Conservation (phyloP, 2,797 vertebrate genomes). For the Ambastaia sidthimunki region DNA sequence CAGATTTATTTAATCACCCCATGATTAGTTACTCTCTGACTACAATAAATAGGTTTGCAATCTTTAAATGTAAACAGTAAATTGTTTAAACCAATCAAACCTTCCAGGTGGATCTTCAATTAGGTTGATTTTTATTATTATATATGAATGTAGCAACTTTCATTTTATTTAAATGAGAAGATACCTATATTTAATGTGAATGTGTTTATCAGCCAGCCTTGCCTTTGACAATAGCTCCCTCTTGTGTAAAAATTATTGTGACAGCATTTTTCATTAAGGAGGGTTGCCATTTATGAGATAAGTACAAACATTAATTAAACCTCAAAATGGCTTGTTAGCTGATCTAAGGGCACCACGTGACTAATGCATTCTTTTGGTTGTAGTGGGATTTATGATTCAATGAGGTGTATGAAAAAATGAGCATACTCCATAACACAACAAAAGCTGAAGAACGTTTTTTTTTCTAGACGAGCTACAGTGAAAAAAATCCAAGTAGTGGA, state of each 20-base stretch:
- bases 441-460: background rate
- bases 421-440: background rate
- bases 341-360: background rate
- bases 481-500: too few relatives aligned
- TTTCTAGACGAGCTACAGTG: too few relatives aligned
- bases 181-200: background rate
- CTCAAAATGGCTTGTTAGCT: background rate
- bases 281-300: background rate
- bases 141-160: too few relatives aligned
- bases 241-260: constrained; percentile 7
- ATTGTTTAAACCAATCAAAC: too few relatives aligned
- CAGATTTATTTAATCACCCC: background rate
- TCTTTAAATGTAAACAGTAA: background rate
- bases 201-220: background rate
- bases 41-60: background rate
- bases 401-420: background rate
- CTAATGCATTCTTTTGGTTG: background rate
- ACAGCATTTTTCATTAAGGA: background rate
- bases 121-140: too few relatives aligned
- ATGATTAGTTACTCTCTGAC: background rate
- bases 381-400: background rate
- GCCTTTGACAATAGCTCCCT: constrained; percentile 5
- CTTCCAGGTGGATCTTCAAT: too few relatives aligned
- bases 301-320: background rate
- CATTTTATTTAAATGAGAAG: too few relatives aligned